Evolutionary conservation across 2,797 vertebrate genomes (phyloP).

Genomic region (Amazona finschi): DNA sequence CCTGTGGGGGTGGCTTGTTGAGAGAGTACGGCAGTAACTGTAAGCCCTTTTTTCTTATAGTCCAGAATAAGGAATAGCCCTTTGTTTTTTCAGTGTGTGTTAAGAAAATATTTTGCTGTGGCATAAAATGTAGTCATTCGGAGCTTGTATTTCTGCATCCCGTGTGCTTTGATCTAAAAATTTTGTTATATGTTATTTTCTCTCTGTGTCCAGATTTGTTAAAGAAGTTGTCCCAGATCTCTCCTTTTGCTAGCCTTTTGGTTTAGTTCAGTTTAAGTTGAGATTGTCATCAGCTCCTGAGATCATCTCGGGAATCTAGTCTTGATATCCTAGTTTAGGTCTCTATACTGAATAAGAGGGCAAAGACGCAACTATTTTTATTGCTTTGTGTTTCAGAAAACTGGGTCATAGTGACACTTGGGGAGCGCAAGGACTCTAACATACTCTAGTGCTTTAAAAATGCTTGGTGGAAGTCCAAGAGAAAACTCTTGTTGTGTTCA

Average conservation of each 20-base stretch:
- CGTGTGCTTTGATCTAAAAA: neutral
- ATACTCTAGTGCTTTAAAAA: neutral
- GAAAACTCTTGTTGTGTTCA: neutral
- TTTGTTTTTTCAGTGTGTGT: neutral
- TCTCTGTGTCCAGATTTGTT: neutral
- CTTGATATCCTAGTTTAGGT: neutral
- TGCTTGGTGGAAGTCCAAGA: neutral
- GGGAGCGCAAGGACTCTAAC: slow-evolving; percentile 7
- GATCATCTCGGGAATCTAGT: neutral
- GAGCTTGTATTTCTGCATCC: neutral
- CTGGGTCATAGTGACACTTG: neutral
- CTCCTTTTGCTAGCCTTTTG: neutral
- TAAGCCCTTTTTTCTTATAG: neutral
- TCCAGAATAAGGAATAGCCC: neutral
- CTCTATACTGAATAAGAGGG: neutral
- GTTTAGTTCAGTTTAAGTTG: neutral
- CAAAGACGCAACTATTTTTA: slow-evolving; percentile 33
- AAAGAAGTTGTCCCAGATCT: neutral
- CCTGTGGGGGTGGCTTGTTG: neutral
- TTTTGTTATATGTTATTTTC: neutral
- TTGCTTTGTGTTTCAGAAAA: slow-evolving; percentile 40
- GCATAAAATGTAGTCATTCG: neutral
- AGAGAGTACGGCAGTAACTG: neutral
- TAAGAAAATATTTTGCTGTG: neutral
- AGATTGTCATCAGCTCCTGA: neutral